These are phyloP conservation scores for Tympanoctomys barrerae DNA, from an alignment of 2,797 vertebrate genomes.

Conservation along the genomic window DNA sequence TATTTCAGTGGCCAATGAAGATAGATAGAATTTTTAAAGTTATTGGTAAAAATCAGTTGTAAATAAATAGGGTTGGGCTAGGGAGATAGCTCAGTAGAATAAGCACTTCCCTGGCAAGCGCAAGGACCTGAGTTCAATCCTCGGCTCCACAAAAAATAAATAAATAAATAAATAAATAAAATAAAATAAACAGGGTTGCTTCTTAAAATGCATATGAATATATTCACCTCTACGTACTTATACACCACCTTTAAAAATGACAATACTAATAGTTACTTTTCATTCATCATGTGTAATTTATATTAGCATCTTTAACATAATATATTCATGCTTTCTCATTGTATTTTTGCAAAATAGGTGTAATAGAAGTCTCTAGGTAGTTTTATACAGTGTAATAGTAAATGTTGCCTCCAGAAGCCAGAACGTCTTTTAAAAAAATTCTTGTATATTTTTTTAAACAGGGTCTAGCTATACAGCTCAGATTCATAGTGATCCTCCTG, in stretches of 20 bases:
- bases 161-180: background rate
- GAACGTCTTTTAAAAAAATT: background rate
- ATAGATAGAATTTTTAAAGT: conserved; percentile 1
- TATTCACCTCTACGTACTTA: background rate
- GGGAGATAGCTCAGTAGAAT: too few species aligned
- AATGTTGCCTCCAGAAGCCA: background rate
- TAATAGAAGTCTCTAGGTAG: background rate
- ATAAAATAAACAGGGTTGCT: background rate
- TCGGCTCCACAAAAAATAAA: too few species aligned
- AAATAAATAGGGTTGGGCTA: background rate
- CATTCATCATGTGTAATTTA: background rate
- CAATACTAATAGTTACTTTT: background rate
- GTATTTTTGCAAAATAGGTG: background rate
- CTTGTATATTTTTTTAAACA: too few species aligned
- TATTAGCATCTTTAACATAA: background rate
- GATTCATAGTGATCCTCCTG: too few species aligned
- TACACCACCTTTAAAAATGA: background rate
- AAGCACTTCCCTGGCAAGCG: too few species aligned
- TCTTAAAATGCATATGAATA: background rate
- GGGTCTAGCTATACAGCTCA: too few species aligned
- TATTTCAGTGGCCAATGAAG: background rate
- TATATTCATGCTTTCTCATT: background rate
- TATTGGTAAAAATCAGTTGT: background rate
- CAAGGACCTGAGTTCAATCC: too few species aligned
- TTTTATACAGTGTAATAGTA: background rate